These are phyloP conservation scores for Drosophila albomicans DNA, from an alignment of 1,140 invertebrate genomes.

Conservation along the genomic window DNA sequence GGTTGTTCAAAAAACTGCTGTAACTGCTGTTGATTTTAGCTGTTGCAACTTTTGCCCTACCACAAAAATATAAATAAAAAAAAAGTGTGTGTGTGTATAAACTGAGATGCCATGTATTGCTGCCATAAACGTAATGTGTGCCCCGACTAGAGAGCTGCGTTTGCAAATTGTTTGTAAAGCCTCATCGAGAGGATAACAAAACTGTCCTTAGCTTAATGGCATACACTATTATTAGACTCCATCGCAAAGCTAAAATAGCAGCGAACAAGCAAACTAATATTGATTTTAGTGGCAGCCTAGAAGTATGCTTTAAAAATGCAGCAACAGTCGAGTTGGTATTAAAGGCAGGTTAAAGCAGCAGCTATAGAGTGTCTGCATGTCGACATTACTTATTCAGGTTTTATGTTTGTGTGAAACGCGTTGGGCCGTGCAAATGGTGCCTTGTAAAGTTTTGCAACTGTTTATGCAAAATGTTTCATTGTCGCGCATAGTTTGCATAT, in stretches of 20 bases:
- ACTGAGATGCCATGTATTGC: background rate
- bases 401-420: slow-evolving; percentile 21
- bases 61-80: slow-evolving; percentile 41
- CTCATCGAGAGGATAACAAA: too few species aligned
- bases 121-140: slow-evolving; percentile 18
- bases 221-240: too few species aligned
- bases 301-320: slow-evolving; percentile 12
- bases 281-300: background rate
- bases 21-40: slow-evolving; percentile 47
- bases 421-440: slow-evolving; percentile 43
- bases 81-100: slow-evolving; percentile 14
- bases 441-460: slow-evolving; percentile 38
- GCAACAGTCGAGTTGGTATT: background rate
- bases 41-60: slow-evolving; percentile 35
- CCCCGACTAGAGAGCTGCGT: background rate
- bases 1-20: slow-evolving; percentile 23
- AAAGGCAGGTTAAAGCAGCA: background rate
- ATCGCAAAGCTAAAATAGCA: background rate
- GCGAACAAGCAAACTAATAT: background rate
- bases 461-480: slow-evolving; percentile 61
- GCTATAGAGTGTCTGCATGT: slow-evolving; percentile 13
- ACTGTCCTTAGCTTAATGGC: too few species aligned
- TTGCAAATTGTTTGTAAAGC: slow-evolving; percentile 9
- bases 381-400: background rate
- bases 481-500: slow-evolving; percentile 72